Conservation (phyloP, 2,888 invertebrate genomes). For the Ernsta delagoae region DNA sequence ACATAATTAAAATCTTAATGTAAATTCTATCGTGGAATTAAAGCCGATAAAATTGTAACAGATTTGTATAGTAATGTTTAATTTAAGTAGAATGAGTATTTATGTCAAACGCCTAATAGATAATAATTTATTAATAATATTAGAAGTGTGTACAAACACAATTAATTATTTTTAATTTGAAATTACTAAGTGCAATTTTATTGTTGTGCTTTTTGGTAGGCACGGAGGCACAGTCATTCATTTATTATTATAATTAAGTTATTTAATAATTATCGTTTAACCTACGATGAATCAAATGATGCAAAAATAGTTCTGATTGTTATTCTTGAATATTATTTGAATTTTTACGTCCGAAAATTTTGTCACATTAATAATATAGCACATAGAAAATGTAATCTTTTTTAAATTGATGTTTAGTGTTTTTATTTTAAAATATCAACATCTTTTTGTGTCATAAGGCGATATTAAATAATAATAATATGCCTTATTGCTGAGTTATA, state of each 20-base stretch:
- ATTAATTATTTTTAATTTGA: constrained; percentile 34
- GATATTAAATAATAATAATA: no score
- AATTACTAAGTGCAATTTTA: constrained; percentile 54
- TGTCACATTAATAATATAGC: no score
- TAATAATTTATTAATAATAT: background rate
- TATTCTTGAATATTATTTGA: background rate
- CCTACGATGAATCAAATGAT: constrained; percentile 45
- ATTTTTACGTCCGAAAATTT: background rate
- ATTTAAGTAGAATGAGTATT: background rate
- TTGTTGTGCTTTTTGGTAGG: constrained; percentile 78
- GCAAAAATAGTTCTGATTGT: constrained; percentile 23
- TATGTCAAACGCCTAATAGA: background rate
- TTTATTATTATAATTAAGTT: constrained; percentile 49
- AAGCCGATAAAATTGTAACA: no score
- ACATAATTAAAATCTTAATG: no score
- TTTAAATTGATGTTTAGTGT: no score
- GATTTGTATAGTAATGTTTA: background rate
- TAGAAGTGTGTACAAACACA: constrained; percentile 2
- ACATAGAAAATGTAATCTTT: no score
- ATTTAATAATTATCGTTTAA: constrained; percentile 40
- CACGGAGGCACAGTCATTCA: constrained; percentile 78
- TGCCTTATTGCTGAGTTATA: no score
- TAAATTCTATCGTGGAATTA: no score
- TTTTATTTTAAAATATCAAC: no score
- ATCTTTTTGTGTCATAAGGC: no score